These are phyloP conservation scores for Schrankia costaestrigalis DNA, from an alignment of 2,888 invertebrate genomes.

Conservation along the genomic window DNA sequence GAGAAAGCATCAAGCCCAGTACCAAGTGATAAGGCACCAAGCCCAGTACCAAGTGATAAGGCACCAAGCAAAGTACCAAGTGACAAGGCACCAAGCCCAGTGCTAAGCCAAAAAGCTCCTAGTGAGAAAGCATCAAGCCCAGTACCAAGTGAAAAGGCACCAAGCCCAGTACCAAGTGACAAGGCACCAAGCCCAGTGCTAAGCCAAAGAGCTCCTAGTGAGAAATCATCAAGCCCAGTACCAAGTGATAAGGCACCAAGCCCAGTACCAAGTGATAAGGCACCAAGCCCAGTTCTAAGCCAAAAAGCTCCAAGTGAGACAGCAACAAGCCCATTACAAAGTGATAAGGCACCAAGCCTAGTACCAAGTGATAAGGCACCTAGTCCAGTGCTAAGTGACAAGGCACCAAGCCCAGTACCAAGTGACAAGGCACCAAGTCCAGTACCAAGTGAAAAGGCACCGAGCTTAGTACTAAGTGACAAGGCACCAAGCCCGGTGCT, in stretches of 20 bases:
- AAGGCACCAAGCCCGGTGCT: constrained; percentile 10
- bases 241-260: constrained; percentile 2
- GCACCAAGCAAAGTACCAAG: constrained; percentile 4
- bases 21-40: constrained; percentile 5
- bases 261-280: no score
- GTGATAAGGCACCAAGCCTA: constrained; percentile 5
- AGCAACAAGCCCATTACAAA: constrained; percentile 5
- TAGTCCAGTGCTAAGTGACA: constrained; percentile 5
- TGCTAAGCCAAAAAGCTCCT: not conserved
- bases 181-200: constrained; percentile 4
- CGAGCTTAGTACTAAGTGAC: not conserved
- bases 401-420: not conserved
- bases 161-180: no score
- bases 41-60: no score
- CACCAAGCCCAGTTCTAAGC: not conserved
- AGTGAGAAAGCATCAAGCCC: constrained; percentile 5
- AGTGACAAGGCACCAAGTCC: not conserved
- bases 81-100: constrained; percentile 3
- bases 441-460: not conserved
- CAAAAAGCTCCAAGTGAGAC: constrained; percentile 7
- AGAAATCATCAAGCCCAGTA: constrained; percentile 9
- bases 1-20: constrained; percentile 7
- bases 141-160: not conserved
- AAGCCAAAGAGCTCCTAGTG: no score
- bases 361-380: constrained; percentile 5